phyloP scores from a whole-genome alignment of 1,140 invertebrate species.

The Nasonia giraulti region DNA sequence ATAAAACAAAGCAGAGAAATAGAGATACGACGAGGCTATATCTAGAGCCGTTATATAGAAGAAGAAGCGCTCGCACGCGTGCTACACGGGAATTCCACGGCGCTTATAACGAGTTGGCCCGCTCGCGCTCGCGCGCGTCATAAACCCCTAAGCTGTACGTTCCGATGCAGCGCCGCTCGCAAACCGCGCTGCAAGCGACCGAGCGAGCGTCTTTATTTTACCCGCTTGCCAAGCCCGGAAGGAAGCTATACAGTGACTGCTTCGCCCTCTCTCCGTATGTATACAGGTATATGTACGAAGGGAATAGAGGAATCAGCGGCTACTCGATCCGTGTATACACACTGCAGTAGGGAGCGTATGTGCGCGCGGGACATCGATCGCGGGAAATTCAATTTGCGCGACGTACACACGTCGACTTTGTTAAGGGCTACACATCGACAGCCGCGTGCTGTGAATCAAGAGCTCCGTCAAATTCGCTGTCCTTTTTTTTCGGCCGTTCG shows the following conservation, averaged over 20 bases:
- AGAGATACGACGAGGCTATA: no score
- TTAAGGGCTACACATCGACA: not conserved
- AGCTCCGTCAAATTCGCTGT: conserved; percentile 10
- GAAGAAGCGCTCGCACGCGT: not conserved
- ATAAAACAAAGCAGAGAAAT: conserved; percentile 37
- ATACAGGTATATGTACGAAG: no score
- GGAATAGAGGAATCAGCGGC: not conserved
- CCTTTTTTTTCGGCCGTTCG: not conserved
- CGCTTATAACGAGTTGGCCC: conserved; percentile 28
- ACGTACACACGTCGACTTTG: not conserved
- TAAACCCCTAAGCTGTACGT: conserved; percentile 42
- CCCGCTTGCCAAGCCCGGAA: not conserved
- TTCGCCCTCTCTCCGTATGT: not conserved
- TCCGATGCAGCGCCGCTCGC: not conserved
- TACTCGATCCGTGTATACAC: not conserved
- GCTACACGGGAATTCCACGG: not conserved
- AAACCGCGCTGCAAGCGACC: not conserved
- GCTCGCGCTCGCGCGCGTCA: not conserved
- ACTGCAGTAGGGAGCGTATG: not conserved
- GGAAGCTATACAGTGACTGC: not conserved
- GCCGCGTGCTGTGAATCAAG: conserved; percentile 25
- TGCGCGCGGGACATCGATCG: not conserved
- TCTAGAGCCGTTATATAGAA: not conserved
- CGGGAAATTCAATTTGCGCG: conserved; percentile 27
- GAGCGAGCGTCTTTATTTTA: not conserved